These are phyloP conservation scores for Leptinotarsa lineolata DNA, from an alignment of 1,140 invertebrate species.

Conservation along the genomic window DNA sequence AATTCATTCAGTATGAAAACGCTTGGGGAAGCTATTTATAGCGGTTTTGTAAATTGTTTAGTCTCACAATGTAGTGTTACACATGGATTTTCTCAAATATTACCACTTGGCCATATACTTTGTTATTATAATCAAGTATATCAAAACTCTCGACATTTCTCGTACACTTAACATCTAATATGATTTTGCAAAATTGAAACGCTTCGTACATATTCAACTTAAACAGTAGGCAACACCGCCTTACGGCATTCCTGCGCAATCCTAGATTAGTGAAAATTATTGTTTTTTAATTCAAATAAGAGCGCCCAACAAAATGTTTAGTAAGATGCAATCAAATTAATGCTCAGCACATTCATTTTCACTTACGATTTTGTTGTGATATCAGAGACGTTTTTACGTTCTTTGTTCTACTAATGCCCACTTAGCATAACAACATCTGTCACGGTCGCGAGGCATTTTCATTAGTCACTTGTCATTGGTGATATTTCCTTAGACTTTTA, in stretches of 20 bases:
- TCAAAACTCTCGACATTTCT: too few relatives aligned
- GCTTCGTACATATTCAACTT: too few relatives aligned
- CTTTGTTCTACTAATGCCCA: constrained; percentile 16
- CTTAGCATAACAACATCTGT: not conserved
- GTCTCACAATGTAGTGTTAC: too few relatives aligned
- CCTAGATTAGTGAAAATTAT: constrained; percentile 21
- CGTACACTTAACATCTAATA: too few relatives aligned
- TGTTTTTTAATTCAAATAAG: constrained; percentile 28
- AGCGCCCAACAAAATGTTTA: constrained; percentile 27
- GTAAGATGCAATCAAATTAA: constrained; percentile 31
- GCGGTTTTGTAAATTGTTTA: too few relatives aligned
- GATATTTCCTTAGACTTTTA: too few relatives aligned
- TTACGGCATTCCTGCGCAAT: constrained; percentile 1
- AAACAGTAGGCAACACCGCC: not conserved
- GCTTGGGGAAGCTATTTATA: too few relatives aligned
- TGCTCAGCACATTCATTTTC: constrained; percentile 31
- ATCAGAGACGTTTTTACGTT: not conserved
- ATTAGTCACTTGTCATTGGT: not conserved
- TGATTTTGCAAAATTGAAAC: too few relatives aligned
- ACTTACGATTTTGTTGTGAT: constrained; percentile 25
- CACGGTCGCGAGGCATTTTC: not conserved
- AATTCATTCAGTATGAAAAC: too few relatives aligned
- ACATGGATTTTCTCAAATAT: too few relatives aligned
- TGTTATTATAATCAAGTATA: too few relatives aligned
- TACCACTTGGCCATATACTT: too few relatives aligned